phyloP scores from a whole-genome alignment of 2,113 vertebrate species.

The Tor tambroides region DNA sequence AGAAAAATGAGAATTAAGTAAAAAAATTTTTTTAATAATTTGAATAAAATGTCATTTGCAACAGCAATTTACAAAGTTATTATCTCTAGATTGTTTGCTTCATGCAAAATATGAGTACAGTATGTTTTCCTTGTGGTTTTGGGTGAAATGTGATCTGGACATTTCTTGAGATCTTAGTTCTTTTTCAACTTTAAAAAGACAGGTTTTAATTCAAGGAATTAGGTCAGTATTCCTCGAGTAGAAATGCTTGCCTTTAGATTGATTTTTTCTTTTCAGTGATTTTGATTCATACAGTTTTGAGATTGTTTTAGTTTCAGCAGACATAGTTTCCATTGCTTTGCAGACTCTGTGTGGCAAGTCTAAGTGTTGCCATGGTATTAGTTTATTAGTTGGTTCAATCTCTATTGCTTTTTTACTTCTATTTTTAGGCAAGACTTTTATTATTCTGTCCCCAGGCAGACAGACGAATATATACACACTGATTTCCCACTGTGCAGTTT shows the following conservation, averaged over 20 bases:
- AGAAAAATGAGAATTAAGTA: background rate
- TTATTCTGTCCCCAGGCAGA: constrained; percentile 14
- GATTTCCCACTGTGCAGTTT: constrained; percentile 32
- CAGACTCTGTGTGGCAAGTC: background rate
- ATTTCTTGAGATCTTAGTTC: background rate
- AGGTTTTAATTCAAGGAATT: background rate
- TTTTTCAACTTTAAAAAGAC: background rate
- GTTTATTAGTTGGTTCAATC: constrained; percentile 8
- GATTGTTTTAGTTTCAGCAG: background rate
- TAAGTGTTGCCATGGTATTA: constrained; percentile 23
- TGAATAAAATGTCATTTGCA: background rate
- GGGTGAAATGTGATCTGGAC: background rate
- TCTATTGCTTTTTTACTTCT: constrained; percentile 15
- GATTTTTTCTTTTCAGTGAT: background rate
- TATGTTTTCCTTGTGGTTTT: background rate
- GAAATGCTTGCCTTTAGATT: background rate
- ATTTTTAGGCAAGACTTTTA: constrained; percentile 17
- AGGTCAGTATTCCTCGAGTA: background rate
- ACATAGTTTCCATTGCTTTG: constrained; percentile 6
- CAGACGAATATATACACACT: constrained; percentile 24
- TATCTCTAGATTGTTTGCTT: background rate
- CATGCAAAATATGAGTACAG: background rate
- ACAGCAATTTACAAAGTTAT: background rate
- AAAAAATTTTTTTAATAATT: no score
- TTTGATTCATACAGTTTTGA: constrained; percentile 20